Evolutionary conservation across 2,888 invertebrate species (phyloP).

Genomic region (Chymomyza procnemis): DNA sequence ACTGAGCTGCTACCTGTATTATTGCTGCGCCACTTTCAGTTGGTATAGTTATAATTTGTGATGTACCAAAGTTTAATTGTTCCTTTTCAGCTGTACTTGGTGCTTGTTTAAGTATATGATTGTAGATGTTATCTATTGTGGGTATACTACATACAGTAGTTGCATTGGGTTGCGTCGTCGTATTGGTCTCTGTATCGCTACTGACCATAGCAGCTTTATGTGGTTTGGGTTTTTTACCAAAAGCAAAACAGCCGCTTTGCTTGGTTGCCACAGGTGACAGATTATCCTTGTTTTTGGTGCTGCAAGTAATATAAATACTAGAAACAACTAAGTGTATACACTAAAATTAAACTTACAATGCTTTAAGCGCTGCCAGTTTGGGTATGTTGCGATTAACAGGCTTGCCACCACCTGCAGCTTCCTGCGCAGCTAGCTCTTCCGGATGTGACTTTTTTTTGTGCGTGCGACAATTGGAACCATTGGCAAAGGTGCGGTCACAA

Average conservation of each 20-base stretch:
- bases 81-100: constrained; percentile 21
- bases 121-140: constrained; percentile 64
- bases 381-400: constrained; percentile 77
- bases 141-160: constrained; percentile 39
- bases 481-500: constrained; percentile 78
- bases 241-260: constrained; percentile 74
- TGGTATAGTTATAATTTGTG: neutral
- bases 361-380: constrained; percentile 75
- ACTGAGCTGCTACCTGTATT: constrained; percentile 7
- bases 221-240: constrained; percentile 69
- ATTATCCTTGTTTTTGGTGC: constrained; percentile 73
- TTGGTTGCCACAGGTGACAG: constrained; percentile 74
- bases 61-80: neutral
- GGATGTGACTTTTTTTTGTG: constrained; percentile 78
- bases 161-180: too few relatives aligned
- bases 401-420: constrained; percentile 75
- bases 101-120: constrained; percentile 51
- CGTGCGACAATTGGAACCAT: constrained; percentile 78
- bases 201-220: neutral
- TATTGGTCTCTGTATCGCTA: neutral
- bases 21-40: neutral
- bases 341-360: constrained; percentile 65
- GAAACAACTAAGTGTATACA: neutral
- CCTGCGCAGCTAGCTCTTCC: constrained; percentile 76
- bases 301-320: constrained; percentile 25